These are phyloP conservation scores for Drosophila pandora DNA, from an alignment of 1,140 invertebrate genomes.

Conservation along the genomic window DNA sequence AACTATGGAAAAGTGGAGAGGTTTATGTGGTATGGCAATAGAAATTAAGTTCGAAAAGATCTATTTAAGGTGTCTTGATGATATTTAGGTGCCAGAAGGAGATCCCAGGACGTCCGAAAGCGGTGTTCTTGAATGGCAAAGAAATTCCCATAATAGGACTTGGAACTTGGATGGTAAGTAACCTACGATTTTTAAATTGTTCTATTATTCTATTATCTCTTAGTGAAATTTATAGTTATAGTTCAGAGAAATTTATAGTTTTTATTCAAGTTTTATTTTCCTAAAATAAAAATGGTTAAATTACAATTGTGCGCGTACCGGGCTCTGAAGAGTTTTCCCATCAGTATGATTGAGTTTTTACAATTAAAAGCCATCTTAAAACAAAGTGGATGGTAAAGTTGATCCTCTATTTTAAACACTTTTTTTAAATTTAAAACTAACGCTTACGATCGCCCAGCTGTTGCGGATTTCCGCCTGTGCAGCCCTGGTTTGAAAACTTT, in stretches of 20 bases:
- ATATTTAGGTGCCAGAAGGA: constrained; percentile 25
- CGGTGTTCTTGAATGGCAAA: constrained; percentile 17
- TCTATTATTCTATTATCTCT: background rate
- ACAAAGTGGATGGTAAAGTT: background rate
- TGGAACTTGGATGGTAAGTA: constrained; percentile 56
- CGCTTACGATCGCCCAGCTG: constrained; percentile 36
- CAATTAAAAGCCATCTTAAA: background rate
- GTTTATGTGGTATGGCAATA: constrained; percentile 40
- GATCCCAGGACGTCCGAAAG: constrained; percentile 25
- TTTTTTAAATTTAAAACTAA: constrained; percentile 16
- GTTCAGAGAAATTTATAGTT: constrained; percentile 5
- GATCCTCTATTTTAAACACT: no score
- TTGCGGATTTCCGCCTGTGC: background rate
- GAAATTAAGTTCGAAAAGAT: background rate
- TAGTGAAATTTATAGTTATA: constrained; percentile 4
- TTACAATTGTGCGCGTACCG: constrained; percentile 21
- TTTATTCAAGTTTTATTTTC: no score
- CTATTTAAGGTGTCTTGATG: background rate
- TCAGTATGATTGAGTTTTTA: background rate
- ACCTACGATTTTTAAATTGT: background rate
- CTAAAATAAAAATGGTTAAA: constrained; percentile 6
- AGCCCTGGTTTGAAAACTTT: constrained; percentile 48
- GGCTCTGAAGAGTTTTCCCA: background rate
- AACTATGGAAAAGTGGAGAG: constrained; percentile 18
- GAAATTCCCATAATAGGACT: constrained; percentile 58